Evolutionary conservation across 30 jellyfish, hydroid and myxozoan species (phyloP), one percentile per base, ranked within the genome.

Genomic region (Rhopilema esculentum): DNA sequence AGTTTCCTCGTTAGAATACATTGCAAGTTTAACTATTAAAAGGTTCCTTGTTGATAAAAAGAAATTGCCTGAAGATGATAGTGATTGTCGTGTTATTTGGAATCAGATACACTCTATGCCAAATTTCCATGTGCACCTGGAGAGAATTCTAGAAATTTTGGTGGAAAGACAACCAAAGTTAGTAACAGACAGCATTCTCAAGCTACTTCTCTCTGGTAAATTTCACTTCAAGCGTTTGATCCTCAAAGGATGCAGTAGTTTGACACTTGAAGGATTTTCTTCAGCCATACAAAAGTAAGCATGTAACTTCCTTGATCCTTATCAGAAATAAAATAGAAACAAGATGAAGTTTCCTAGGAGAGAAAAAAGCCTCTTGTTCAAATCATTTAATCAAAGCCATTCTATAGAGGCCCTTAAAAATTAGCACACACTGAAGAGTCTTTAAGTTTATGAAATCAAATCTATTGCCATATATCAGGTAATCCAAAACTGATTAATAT

Each of bases 251-350:
- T 88, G 96, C 68, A 69, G 1, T 49, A 79, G 72, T 72, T 64
- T 88, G 26, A 40, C 96, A 69, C 20, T 80, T 16, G 81, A 23
- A 22, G 96, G 96, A 24, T 51, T 86, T 48, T 26, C 85, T 31
- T 16, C 86, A 65, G 89, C 89, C 1, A 17, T 86, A 1, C 24
- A 86, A 21, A 8, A 29, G 95, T 86, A 72, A 29, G 89, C 27
- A 40, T 40, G 57, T 2, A 6, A 40, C 12, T 2, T 40, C 57
- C 6, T 40, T 12, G 12, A 2, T 2, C 12, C 57, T 2, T 40
- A 40, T 40, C 57, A 40, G 12, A 40, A 40, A 40, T 40, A 40
- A n/a, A n/a, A n/a, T n/a, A n/a, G n/a, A n/a, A n/a, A n/a, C n/a
- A n/a, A n/a, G n/a, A n/a, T n/a, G n/a, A n/a, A n/a, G n/a, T n/a